These are phyloP conservation scores for Anguilla marmorata DNA, from an alignment of 2,797 vertebrate species.

Conservation along the genomic window DNA sequence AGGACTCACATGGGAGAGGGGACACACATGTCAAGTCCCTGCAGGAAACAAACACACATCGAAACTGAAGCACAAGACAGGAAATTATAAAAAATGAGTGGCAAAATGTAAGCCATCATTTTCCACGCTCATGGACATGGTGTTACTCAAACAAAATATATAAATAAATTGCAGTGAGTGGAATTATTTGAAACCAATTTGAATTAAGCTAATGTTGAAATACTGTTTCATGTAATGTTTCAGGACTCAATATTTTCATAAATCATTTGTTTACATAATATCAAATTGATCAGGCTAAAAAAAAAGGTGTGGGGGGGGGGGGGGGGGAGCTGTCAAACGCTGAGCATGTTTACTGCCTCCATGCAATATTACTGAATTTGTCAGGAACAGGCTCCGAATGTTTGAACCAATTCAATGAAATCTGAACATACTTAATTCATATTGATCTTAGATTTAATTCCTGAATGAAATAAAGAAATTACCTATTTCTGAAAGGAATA, in stretches of 20 bases:
- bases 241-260: no score
- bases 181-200: not conserved
- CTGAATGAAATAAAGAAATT: not conserved
- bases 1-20: not conserved
- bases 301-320: no score
- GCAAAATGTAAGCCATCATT: not conserved
- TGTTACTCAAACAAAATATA: not conserved
- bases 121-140: not conserved
- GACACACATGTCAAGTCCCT: conserved; percentile 8
- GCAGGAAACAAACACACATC: not conserved
- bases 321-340: no score
- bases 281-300: no score
- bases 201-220: no score
- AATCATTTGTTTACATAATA: no score
- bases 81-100: not conserved
- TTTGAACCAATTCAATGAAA: not conserved
- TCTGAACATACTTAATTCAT: not conserved
- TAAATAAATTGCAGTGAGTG: not conserved
- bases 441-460: not conserved
- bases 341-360: no score
- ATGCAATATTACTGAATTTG: not conserved
- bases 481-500: not conserved
- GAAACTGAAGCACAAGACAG: not conserved
- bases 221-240: no score
- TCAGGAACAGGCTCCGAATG: not conserved